These are phyloP conservation scores for Zeuzera pyrina DNA, from an alignment of 2,888 invertebrate genomes.

Conservation along the genomic window DNA sequence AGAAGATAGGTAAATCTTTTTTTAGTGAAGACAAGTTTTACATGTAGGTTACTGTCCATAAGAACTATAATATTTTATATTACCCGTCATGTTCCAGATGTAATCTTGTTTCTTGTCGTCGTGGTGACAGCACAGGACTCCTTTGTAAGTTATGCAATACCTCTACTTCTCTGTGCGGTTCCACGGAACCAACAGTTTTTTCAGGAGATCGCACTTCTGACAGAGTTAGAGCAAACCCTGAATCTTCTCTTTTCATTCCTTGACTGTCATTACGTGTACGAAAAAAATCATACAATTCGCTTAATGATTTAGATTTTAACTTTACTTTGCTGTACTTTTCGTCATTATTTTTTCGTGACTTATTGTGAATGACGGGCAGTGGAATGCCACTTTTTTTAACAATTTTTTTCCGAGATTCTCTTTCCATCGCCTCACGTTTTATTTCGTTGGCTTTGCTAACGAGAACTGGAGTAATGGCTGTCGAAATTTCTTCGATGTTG, in stretches of 20 bases:
- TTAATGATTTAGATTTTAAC: slow-evolving; percentile 62
- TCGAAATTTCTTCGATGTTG: slow-evolving; percentile 28
- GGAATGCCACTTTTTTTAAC: slow-evolving; percentile 56
- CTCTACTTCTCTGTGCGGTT: slow-evolving; percentile 76
- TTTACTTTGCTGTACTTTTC: slow-evolving; percentile 43
- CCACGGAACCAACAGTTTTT: slow-evolving; percentile 62
- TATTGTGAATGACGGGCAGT: slow-evolving; percentile 49
- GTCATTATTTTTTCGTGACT: slow-evolving; percentile 27
- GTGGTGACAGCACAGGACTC: slow-evolving; percentile 73
- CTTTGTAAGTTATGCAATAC: slow-evolving; percentile 79
- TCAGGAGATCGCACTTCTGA: slow-evolving; percentile 49
- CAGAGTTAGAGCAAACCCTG: slow-evolving; percentile 48
- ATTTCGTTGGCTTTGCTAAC: slow-evolving; percentile 46
- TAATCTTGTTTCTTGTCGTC: slow-evolving; percentile 51
- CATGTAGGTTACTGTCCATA: too few relatives aligned
- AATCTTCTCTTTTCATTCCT: slow-evolving; percentile 34
- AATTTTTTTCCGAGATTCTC: slow-evolving; percentile 26
- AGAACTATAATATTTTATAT: slow-evolving; percentile 16
- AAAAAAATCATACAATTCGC: slow-evolving; percentile 64
- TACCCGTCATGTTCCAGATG: slow-evolving; percentile 60
- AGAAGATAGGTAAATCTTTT: too few relatives aligned
- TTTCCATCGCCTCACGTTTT: slow-evolving; percentile 39
- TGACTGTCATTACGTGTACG: slow-evolving; percentile 45
- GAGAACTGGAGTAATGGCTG: slow-evolving; percentile 31
- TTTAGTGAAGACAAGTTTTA: too few relatives aligned